phyloP scores from a whole-genome alignment of 2,113 vertebrate genomes.

The Rattus norvegicus region DNA sequence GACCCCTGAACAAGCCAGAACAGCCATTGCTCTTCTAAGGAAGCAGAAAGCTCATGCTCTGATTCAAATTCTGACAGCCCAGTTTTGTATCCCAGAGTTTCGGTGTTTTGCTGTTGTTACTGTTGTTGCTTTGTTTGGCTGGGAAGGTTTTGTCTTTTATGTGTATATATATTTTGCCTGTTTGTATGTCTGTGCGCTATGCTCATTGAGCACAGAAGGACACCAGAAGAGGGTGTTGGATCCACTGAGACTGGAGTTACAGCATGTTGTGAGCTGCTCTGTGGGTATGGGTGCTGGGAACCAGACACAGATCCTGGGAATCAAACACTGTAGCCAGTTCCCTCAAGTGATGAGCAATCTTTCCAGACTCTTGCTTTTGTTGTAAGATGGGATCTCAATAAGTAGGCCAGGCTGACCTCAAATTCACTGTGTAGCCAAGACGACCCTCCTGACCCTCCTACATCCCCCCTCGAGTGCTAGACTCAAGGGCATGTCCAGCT shows the following conservation, averaged over 20 bases:
- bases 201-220: too few species aligned
- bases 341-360: background rate
- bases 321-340: background rate
- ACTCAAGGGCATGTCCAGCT: too few species aligned
- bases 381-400: background rate
- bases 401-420: background rate
- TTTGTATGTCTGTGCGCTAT: background rate
- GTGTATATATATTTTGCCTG: too few species aligned
- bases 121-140: background rate
- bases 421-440: background rate
- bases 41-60: background rate
- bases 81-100: background rate
- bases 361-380: background rate
- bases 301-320: background rate
- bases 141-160: background rate
- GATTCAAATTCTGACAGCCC: background rate
- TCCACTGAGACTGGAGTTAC: background rate
- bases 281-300: background rate
- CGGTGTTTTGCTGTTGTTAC: background rate
- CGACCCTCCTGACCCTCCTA: background rate
- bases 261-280: background rate
- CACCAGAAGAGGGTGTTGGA: background rate
- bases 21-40: background rate
- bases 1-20: background rate
- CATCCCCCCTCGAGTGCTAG: background rate